A percentile compares a stretch with the other conserved stretches of the same genome.
Evolutionary conservation across 1,140 invertebrate species (phyloP).

Genomic region (Fopius arisanus): DNA sequence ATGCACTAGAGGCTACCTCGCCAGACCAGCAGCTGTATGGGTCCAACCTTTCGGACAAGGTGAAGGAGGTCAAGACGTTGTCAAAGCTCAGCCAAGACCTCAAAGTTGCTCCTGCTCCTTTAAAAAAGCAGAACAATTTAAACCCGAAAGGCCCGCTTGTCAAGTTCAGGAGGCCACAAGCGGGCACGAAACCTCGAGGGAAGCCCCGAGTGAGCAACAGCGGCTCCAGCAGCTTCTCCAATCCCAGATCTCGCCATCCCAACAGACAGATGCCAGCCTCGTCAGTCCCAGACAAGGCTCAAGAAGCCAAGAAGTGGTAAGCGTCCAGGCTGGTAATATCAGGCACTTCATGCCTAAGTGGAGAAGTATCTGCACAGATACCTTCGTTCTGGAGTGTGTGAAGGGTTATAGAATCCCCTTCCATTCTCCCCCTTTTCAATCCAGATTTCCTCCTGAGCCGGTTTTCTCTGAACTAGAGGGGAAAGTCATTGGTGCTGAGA

Average conservation of each 20-base stretch:
- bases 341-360: too few species aligned
- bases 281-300: too few species aligned
- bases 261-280: too few species aligned
- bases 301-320: too few species aligned
- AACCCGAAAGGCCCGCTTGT: slow-evolving; percentile 24
- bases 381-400: too few species aligned
- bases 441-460: neutral
- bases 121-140: slow-evolving; percentile 18
- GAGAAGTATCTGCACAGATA: too few species aligned
- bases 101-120: slow-evolving; percentile 18
- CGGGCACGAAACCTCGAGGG: slow-evolving; percentile 15
- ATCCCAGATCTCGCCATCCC: neutral
- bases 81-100: slow-evolving; percentile 20
- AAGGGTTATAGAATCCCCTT: too few species aligned
- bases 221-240: neutral
- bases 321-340: too few species aligned
- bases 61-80: slow-evolving; percentile 30
- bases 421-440: neutral
- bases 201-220: slow-evolving; percentile 7
- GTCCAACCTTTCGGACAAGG: slow-evolving; percentile 23
- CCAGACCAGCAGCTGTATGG: slow-evolving; percentile 22
- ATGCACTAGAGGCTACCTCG: slow-evolving; percentile 19
- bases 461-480: neutral
- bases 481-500: neutral
- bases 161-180: too few species aligned